phyloP scores from a whole-genome alignment of 2,888 invertebrate genomes.

The Cataglyphis rosenhaueri region DNA sequence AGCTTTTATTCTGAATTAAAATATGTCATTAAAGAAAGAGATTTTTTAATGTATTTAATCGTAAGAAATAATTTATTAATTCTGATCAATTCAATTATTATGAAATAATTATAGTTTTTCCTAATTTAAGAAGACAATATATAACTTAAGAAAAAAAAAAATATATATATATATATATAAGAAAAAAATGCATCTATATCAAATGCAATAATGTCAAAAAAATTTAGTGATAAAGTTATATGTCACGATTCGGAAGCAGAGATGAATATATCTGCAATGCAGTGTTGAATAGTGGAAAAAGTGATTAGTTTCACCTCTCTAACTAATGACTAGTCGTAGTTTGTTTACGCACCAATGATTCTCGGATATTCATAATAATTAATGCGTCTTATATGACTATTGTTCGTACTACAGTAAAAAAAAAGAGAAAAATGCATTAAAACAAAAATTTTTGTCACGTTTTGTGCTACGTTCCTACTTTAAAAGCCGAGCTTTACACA shows the following conservation, averaged over 20 bases:
- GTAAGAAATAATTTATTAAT: not conserved
- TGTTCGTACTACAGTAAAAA: not conserved
- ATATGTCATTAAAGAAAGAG: not conserved
- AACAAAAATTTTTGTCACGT: not conserved
- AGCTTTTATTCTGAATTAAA: not conserved
- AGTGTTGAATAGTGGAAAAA: conserved; percentile 24
- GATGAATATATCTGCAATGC: conserved; percentile 20
- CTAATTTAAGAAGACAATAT: not conserved
- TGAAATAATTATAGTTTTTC: not conserved
- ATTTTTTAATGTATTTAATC: not conserved
- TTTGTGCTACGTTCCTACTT: too few species aligned
- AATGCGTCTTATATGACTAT: conserved; percentile 14
- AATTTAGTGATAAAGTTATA: not conserved
- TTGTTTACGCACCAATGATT: conserved; percentile 10
- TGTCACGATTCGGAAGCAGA: not conserved
- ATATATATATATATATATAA: not conserved
- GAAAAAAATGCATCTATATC: not conserved
- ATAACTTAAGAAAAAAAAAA: not conserved
- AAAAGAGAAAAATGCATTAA: not conserved
- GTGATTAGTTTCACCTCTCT: conserved; percentile 35
- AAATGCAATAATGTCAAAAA: not conserved
- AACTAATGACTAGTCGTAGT: conserved; percentile 10
- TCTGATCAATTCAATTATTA: not conserved
- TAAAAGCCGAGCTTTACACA: not conserved
- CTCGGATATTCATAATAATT: conserved; percentile 22